Evolutionary conservation across 2,888 invertebrate species (phyloP).

Genomic region (Tetranychus truncatus): DNA sequence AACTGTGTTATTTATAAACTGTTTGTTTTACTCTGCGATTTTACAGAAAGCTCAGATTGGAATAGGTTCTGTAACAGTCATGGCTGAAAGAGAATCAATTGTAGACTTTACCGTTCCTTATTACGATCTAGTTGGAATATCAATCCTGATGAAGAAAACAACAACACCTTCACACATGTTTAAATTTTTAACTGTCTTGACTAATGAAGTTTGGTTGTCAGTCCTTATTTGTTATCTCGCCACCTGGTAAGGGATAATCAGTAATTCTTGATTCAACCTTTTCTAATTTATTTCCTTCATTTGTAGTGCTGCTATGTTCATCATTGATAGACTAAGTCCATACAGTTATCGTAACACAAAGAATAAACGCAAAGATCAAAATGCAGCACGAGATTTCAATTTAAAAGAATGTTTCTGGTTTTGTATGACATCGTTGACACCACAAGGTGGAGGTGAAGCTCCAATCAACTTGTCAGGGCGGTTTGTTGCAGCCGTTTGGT

Average conservation of each 20-base stretch:
- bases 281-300: background rate
- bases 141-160: conserved; percentile 81
- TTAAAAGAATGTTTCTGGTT: conserved; percentile 78
- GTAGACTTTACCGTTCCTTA: conserved; percentile 92
- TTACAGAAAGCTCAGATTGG: conserved; percentile 67
- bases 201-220: conserved; percentile 89
- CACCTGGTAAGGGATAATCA: conserved; percentile 1
- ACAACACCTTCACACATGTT: conserved; percentile 76
- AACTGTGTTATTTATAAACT: background rate
- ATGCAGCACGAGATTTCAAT: conserved; percentile 20
- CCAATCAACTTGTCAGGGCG: conserved; percentile 88
- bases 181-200: conserved; percentile 84
- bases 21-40: background rate
- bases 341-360: conserved; percentile 83
- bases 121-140: conserved; percentile 90
- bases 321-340: conserved; percentile 90
- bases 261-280: background rate
- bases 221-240: conserved; percentile 87
- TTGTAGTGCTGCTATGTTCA: conserved; percentile 31
- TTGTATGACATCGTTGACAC: conserved; percentile 63
- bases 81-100: conserved; percentile 89
- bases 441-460: conserved; percentile 77
- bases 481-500: conserved; percentile 91
- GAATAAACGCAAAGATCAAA: conserved; percentile 14
- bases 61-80: conserved; percentile 77